Evolutionary conservation across 2,113 vertebrate genomes (phyloP).

Genomic region (Melanostigma gelatinosum): DNA sequence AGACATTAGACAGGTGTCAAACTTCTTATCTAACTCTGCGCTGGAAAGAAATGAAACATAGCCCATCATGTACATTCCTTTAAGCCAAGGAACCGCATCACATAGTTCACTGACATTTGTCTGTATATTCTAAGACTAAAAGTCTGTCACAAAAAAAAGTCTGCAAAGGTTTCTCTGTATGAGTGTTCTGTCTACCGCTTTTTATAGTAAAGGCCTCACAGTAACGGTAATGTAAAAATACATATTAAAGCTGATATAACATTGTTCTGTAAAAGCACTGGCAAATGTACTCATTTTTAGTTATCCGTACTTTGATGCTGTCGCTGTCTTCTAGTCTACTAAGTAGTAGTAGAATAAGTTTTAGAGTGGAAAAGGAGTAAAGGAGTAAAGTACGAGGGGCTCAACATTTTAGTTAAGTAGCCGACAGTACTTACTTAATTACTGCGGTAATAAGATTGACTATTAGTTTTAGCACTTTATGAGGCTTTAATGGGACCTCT

Average conservation of each 20-base stretch:
- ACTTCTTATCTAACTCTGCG: background rate
- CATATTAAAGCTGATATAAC: background rate
- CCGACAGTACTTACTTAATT: background rate
- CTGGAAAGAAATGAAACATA: background rate
- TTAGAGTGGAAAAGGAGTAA: background rate
- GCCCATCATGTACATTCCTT: background rate
- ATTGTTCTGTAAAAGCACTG: background rate
- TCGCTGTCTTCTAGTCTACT: background rate
- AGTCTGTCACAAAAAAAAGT: background rate
- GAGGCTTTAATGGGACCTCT: slow-evolving; percentile 18
- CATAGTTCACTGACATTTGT: too few relatives aligned
- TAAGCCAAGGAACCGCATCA: background rate
- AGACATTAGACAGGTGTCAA: background rate
- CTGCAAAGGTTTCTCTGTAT: background rate
- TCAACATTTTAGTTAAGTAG: background rate
- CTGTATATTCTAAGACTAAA: background rate
- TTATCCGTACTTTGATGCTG: background rate
- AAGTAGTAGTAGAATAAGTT: background rate
- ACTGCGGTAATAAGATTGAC: background rate
- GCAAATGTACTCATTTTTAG: background rate
- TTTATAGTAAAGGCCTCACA: background rate
- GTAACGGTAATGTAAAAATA: background rate
- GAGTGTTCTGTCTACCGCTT: background rate
- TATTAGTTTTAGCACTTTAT: background rate
- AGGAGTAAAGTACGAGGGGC: background rate